These are phyloP conservation scores for Cryptoblepharus egeriae DNA, from an alignment of 2,797 vertebrate genomes.

Conservation along the genomic window DNA sequence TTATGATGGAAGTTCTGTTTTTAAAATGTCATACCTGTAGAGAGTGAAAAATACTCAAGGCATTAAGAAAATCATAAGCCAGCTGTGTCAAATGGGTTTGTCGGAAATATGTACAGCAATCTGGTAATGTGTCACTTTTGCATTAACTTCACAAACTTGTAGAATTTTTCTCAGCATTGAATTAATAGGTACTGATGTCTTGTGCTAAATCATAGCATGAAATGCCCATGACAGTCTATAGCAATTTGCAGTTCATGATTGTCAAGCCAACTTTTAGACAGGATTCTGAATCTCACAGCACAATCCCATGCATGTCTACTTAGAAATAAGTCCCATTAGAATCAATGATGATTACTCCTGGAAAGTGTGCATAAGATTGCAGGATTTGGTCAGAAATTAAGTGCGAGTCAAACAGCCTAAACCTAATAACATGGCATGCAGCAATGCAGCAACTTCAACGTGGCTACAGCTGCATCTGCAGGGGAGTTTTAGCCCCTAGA, in stretches of 20 bases:
- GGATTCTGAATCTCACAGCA: not conserved
- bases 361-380: too few species aligned
- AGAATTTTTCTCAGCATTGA: not conserved
- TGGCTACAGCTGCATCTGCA: too few species aligned
- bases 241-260: too few species aligned
- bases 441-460: too few species aligned
- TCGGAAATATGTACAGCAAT: conserved; percentile 17
- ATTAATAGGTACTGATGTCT: not conserved
- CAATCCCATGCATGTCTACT: too few species aligned
- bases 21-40: not conserved
- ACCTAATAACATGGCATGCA: too few species aligned
- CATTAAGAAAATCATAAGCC: conserved; percentile 14
- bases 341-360: too few species aligned
- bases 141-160: conserved; percentile 13
- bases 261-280: too few species aligned
- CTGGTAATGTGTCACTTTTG: not conserved
- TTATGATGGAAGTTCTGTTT: conserved; percentile 1
- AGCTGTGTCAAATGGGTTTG: conserved; percentile 3
- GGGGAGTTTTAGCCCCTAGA: too few species aligned
- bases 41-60: conserved; percentile 34
- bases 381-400: not conserved
- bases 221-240: too few species aligned
- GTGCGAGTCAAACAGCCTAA: not conserved
- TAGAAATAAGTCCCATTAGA: too few species aligned
- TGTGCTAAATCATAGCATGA: not conserved